These are phyloP conservation scores for Lagodon rhomboides DNA, from an alignment of 2,797 vertebrate genomes.

Conservation along the genomic window DNA sequence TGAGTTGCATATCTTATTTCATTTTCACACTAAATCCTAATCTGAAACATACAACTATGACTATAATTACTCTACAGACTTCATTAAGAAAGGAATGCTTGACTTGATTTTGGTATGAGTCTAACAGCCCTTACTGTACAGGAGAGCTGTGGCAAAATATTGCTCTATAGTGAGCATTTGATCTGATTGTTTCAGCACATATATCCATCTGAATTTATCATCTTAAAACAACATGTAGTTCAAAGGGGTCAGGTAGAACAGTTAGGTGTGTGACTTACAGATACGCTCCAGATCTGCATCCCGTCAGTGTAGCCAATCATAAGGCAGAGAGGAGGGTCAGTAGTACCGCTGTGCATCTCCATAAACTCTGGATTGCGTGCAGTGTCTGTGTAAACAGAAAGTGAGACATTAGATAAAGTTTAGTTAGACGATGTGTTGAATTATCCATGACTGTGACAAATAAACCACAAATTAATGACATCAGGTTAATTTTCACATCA, in stretches of 20 bases:
- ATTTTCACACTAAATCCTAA: background rate
- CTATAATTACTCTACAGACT: too few species aligned
- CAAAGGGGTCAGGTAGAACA: background rate
- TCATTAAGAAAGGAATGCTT: background rate
- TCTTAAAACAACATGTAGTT: background rate
- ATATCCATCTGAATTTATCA: background rate
- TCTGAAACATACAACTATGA: too few species aligned
- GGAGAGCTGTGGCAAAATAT: background rate
- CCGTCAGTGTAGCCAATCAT: conserved; percentile 96
- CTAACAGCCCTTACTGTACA: background rate
- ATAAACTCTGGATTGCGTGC: conserved; percentile 94
- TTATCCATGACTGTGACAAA: background rate
- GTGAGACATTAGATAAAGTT: conserved; percentile 2
- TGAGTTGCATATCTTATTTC: background rate
- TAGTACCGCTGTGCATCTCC: conserved; percentile 92
- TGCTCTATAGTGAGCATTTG: too few species aligned
- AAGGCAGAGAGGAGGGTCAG: conserved; percentile 93
- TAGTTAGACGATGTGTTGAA: background rate
- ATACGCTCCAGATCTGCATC: conserved; percentile 98
- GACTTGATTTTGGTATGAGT: background rate
- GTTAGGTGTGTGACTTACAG: conserved; percentile 87
- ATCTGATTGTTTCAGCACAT: background rate
- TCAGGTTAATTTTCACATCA: background rate
- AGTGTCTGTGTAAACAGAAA: conserved; percentile 84
- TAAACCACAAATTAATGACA: background rate